Conservation (phyloP, 1,140 invertebrate species). For the Phthorimaea operculella region DNA sequence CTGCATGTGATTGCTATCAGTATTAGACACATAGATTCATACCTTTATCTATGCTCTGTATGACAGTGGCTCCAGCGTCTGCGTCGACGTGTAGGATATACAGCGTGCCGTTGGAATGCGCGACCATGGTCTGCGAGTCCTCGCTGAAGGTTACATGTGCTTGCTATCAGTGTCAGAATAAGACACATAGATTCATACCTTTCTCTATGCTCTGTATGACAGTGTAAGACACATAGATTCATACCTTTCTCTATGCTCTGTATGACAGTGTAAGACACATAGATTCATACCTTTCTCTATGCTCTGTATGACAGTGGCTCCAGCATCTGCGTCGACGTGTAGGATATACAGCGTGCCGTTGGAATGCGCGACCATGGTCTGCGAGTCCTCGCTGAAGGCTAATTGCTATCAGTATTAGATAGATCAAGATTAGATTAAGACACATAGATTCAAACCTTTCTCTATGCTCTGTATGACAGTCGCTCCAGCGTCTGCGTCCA, state of each 20-base stretch:
- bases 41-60: slow-evolving; percentile 45
- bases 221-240: too few relatives aligned
- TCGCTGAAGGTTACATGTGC: slow-evolving; percentile 60
- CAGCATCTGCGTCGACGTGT: slow-evolving; percentile 51
- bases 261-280: too few relatives aligned
- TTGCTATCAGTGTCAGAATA: too few relatives aligned
- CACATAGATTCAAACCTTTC: too few relatives aligned
- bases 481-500: slow-evolving; percentile 51
- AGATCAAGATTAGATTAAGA: too few relatives aligned
- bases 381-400: slow-evolving; percentile 56
- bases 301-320: slow-evolving; percentile 45
- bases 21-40: too few relatives aligned
- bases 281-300: too few relatives aligned
- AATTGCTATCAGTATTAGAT: too few relatives aligned
- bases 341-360: slow-evolving; percentile 36
- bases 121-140: slow-evolving; percentile 48
- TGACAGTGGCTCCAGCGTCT: slow-evolving; percentile 45
- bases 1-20: slow-evolving; percentile 54
- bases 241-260: too few relatives aligned
- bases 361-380: slow-evolving; percentile 37
- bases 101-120: slow-evolving; percentile 27
- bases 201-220: too few relatives aligned
- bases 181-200: too few relatives aligned
- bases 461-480: slow-evolving; percentile 45
- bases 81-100: slow-evolving; percentile 53